Evolutionary conservation across 2,797 vertebrate genomes (phyloP).

Genomic region (Oreochromis mossambicus): DNA sequence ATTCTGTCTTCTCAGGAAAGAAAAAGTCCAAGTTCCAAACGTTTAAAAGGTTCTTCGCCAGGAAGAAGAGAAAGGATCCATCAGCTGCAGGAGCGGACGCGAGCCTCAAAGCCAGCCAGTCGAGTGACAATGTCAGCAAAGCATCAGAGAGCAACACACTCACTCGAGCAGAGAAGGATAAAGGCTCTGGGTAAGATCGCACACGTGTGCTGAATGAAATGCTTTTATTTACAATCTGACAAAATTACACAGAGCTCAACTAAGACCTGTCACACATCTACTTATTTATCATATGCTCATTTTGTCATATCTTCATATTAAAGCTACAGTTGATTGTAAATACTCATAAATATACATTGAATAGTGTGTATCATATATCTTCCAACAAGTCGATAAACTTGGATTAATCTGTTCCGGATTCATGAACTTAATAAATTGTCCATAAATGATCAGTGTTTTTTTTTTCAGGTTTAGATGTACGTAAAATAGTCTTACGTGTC

Average conservation of each 20-base stretch:
- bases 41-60: conserved; percentile 88
- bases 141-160: conserved; percentile 58
- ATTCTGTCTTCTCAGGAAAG: conserved; percentile 75
- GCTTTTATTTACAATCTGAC: neutral
- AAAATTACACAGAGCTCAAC: neutral
- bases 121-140: conserved; percentile 78
- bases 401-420: neutral
- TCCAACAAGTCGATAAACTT: neutral
- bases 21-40: conserved; percentile 93
- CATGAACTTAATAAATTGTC: neutral
- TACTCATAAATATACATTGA: neutral
- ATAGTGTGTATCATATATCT: neutral
- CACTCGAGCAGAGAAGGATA: conserved; percentile 63
- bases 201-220: neutral
- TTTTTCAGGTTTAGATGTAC: neutral
- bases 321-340: neutral
- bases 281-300: neutral
- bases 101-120: conserved; percentile 78
- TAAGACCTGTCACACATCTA: neutral
- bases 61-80: conserved; percentile 87
- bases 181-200: conserved; percentile 71
- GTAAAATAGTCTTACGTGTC: neutral
- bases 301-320: neutral
- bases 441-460: neutral
- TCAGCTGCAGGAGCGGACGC: conserved; percentile 47